A percentile compares a stretch with the other conserved stretches of the same genome.
Evolutionary conservation across 2,113 vertebrate genomes (phyloP).

Genomic region (Casuarius casuarius): DNA sequence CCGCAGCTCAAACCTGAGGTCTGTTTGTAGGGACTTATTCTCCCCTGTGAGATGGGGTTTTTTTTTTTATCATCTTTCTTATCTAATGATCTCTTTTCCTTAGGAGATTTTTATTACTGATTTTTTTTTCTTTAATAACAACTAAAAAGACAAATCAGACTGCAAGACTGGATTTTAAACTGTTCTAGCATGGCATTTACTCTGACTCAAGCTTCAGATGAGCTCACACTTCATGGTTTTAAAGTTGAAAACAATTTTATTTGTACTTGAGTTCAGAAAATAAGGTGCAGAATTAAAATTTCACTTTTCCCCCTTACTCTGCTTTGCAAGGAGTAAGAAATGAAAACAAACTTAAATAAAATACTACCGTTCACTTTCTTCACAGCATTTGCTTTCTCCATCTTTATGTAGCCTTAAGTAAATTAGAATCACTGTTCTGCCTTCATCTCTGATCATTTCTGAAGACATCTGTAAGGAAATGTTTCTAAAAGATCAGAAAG

Average conservation of each 20-base stretch:
- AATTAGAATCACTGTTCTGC: neutral
- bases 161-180: neutral
- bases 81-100: neutral
- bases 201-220: neutral
- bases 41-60: too few relatives aligned
- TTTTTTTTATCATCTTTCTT: neutral
- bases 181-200: neutral
- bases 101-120: neutral
- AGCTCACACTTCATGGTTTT: neutral
- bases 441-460: neutral
- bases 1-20: neutral
- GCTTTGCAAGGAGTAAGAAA: neutral
- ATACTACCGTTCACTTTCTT: neutral
- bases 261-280: neutral
- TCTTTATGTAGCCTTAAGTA: neutral
- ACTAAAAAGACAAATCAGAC: neutral
- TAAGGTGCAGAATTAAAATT: neutral
- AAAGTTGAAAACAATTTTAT: neutral
- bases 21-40: neutral
- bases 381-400: neutral
- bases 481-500: neutral
- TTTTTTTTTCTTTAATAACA: neutral
- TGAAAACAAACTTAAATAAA: neutral
- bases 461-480: neutral
- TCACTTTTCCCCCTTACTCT: neutral